A percentile compares a stretch with the other conserved stretches of the same genome.
Evolutionary conservation across 2,797 vertebrate species (phyloP).

Genomic region (Morus bassanus): DNA sequence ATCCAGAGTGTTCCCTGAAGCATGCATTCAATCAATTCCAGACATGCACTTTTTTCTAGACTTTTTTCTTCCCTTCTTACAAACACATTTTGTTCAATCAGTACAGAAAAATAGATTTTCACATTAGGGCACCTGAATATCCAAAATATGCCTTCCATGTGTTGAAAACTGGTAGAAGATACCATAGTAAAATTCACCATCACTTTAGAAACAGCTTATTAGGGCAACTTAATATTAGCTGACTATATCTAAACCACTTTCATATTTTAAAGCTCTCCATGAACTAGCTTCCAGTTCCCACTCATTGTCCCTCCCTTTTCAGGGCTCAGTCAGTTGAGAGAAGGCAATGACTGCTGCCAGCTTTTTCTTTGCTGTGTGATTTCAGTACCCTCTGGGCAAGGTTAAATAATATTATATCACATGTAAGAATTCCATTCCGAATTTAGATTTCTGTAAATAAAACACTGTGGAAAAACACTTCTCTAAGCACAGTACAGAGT

Average conservation of each 20-base stretch:
- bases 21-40: slow-evolving; percentile 29
- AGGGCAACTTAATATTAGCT: neutral
- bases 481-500: neutral
- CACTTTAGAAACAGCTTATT: neutral
- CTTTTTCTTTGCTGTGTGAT: neutral
- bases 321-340: neutral
- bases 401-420: neutral
- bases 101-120: slow-evolving; percentile 12
- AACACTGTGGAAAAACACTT: neutral
- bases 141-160: neutral
- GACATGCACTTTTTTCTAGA: slow-evolving; percentile 21
- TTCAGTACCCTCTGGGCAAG: neutral
- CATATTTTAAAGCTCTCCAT: neutral
- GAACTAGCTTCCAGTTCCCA: neutral
- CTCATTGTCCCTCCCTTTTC: neutral
- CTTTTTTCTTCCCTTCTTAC: neutral
- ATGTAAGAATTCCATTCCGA: neutral
- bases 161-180: neutral
- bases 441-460: neutral
- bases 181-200: neutral
- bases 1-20: slow-evolving; percentile 33
- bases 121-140: neutral
- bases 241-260: neutral
- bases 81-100: neutral
- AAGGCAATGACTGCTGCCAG: neutral